Conservation (phyloP, 2,113 vertebrate species). For the Pluvialis apricaria region DNA sequence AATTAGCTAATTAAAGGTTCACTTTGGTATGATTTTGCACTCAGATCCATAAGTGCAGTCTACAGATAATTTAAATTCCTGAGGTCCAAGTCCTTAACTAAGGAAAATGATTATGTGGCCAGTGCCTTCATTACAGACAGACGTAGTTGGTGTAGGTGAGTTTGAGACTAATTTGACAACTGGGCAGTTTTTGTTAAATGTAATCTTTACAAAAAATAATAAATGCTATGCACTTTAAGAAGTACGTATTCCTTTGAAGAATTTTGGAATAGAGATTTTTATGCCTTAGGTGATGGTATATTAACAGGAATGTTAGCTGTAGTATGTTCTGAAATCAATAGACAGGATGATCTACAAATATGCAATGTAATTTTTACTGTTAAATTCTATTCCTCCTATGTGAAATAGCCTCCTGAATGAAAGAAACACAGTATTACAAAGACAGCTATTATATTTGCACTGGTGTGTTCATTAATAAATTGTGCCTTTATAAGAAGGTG, state of each 20-base stretch:
- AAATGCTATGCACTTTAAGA: background rate
- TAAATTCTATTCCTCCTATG: background rate
- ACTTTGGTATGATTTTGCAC: background rate
- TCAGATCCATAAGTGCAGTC: accelerated
- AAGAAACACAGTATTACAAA: background rate
- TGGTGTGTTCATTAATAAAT: background rate
- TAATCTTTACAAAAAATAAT: background rate
- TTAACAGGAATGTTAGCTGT: background rate
- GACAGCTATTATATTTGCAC: background rate
- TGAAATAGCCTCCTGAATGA: background rate
- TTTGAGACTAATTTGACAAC: background rate
- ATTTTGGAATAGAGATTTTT: background rate
- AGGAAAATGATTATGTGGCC: background rate
- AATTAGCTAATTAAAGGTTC: too few relatives aligned
- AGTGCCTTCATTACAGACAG: background rate
- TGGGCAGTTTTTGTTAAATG: background rate
- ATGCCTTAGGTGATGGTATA: background rate
- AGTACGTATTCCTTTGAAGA: background rate
- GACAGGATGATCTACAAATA: background rate
- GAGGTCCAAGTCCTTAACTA: background rate
- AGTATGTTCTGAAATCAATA: background rate
- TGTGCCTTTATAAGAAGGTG: background rate
- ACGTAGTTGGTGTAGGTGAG: background rate
- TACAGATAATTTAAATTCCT: background rate
- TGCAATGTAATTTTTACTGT: background rate